These are phyloP conservation scores for Anastrepha obliqua DNA, from an alignment of 1,140 invertebrate genomes.

Conservation along the genomic window DNA sequence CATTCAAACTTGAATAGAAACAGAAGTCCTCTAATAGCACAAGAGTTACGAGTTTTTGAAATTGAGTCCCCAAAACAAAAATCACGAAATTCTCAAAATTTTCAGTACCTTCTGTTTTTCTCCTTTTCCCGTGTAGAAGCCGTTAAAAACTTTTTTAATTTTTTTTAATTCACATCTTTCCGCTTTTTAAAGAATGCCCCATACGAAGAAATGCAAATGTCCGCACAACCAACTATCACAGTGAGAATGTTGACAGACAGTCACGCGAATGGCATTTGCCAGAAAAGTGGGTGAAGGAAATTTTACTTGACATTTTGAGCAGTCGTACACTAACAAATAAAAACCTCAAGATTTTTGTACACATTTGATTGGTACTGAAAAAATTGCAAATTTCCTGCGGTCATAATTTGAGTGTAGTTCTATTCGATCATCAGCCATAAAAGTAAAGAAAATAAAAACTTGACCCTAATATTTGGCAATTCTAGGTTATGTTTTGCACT, in stretches of 20 bases:
- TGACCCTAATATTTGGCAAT: neutral
- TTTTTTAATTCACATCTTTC: too few relatives aligned
- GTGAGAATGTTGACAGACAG: neutral
- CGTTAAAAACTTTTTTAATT: too few relatives aligned
- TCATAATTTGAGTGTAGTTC: neutral
- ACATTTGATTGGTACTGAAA: neutral
- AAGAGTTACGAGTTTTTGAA: too few relatives aligned
- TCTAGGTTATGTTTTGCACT: neutral
- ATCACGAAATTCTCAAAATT: too few relatives aligned
- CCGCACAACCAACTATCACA: neutral
- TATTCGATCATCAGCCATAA: neutral
- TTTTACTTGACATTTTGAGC: conserved; percentile 43
- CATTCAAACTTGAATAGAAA: too few relatives aligned
- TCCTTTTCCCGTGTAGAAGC: too few relatives aligned
- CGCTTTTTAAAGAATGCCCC: neutral
- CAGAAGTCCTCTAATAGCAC: too few relatives aligned
- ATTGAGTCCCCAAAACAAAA: too few relatives aligned
- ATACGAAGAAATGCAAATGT: neutral
- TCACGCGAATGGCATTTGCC: neutral
- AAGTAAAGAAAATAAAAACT: neutral
- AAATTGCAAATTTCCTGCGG: neutral
- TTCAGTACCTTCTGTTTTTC: too few relatives aligned
- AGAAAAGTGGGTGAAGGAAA: conserved; percentile 49
- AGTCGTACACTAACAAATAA: neutral
- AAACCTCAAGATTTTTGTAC: neutral